Percentiles rank a stretch among this genome's conserved stretches.
Conservation (phyloP, 2,888 invertebrate species). For the Amiota mariae region DNA sequence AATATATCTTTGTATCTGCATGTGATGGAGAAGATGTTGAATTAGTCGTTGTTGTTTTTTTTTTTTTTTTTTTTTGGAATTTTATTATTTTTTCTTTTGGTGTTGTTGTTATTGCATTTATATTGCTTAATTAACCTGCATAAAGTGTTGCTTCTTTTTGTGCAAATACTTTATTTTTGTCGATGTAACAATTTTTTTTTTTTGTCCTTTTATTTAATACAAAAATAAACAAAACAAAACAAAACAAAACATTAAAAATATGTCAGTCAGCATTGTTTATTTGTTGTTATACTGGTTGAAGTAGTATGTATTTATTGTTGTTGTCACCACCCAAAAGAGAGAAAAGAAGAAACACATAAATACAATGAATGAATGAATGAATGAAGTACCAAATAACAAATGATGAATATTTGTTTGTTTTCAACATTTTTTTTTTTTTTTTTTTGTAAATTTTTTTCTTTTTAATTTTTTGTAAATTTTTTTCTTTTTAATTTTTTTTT, state of each 20-base stretch:
- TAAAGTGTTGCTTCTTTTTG: not conserved
- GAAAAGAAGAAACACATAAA: too few species aligned
- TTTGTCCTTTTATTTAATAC: not conserved
- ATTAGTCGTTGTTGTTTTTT: not conserved
- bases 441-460: too few species aligned
- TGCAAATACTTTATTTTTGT: not conserved
- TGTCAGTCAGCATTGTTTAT: too few species aligned
- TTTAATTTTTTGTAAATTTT: too few species aligned
- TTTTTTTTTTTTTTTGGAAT: not conserved
- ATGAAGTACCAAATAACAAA: too few species aligned
- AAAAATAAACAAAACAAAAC: not conserved
- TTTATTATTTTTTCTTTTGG: conserved; percentile 15
- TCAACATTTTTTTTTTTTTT: too few species aligned
- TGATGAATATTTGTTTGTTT: too few species aligned
- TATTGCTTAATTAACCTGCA: conserved; percentile 34
- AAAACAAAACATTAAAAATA: not conserved
- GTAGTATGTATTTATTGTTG: too few species aligned
- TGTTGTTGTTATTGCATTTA: conserved; percentile 13
- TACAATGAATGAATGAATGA: too few species aligned
- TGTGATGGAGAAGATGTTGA: not conserved
- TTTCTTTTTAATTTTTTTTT: too few species aligned
- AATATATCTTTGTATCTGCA: conserved; percentile 5
- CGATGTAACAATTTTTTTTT: not conserved
- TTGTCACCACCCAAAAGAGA: too few species aligned
- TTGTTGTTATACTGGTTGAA: too few species aligned